phyloP scores from a whole-genome alignment of 2,888 invertebrate genomes.

The Drosophila greeni region DNA sequence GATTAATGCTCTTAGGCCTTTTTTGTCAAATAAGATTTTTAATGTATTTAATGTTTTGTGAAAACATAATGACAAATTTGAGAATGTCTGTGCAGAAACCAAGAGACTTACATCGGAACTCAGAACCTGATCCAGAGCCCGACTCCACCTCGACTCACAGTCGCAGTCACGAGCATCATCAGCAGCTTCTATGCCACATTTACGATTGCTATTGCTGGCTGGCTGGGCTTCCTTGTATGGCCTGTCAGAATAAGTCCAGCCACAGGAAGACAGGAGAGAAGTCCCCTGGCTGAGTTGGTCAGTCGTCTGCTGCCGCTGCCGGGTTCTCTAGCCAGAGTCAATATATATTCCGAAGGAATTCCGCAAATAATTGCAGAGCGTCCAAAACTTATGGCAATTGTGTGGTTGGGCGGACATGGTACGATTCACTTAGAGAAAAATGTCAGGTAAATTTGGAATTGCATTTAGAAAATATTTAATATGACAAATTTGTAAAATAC shows the following conservation, averaged over 20 bases:
- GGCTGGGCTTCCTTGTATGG: conserved; percentile 67
- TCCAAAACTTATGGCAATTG: conserved; percentile 73
- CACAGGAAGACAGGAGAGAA: conserved; percentile 38
- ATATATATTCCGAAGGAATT: conserved; percentile 76
- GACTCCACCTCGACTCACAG: conserved; percentile 20
- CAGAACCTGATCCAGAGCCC: not conserved
- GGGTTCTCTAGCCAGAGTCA: conserved; percentile 62
- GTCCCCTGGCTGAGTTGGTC: conserved; percentile 22
- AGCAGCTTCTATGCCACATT: conserved; percentile 19
- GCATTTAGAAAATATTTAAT: not conserved
- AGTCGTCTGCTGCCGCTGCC: conserved; percentile 38
- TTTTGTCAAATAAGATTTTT: not conserved
- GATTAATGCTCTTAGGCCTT: not conserved
- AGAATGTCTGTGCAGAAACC: conserved; percentile 19
- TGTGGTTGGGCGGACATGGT: conserved; percentile 43
- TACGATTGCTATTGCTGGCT: conserved; percentile 39
- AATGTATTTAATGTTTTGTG: not conserved
- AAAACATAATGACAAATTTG: conserved; percentile 71
- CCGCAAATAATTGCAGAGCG: conserved; percentile 74
- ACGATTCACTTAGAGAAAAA: conserved; percentile 15
- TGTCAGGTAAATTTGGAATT: not conserved
- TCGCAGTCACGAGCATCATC: conserved; percentile 28
- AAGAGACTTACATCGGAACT: not conserved
- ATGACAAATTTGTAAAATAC: not conserved
- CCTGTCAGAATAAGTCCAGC: conserved; percentile 60